phyloP scores from a whole-genome alignment of 1,140 invertebrate genomes.

The Tetranychus cinnabarinus region DNA sequence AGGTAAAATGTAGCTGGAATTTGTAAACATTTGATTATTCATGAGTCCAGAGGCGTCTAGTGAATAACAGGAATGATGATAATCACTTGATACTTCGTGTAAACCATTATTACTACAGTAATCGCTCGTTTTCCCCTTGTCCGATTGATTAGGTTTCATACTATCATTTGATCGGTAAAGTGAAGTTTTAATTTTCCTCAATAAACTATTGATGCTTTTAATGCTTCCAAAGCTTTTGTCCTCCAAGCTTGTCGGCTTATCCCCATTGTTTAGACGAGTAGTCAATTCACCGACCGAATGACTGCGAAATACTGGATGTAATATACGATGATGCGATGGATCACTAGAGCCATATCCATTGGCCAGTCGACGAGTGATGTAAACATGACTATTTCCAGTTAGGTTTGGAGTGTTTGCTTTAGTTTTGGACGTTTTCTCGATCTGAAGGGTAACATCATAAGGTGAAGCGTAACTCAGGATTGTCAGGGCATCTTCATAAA shows the following conservation, averaged over 20 bases:
- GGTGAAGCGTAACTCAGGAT: constrained; percentile 76
- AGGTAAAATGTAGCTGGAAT: neutral
- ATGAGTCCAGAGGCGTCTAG: neutral
- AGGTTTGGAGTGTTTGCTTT: neutral
- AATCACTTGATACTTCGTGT: neutral
- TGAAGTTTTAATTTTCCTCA: constrained; percentile 5
- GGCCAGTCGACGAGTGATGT: neutral
- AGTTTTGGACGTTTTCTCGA: constrained; percentile 24
- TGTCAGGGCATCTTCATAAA: constrained; percentile 64
- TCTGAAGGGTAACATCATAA: constrained; percentile 48
- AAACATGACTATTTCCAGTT: neutral
- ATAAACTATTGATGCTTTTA: constrained; percentile 11
- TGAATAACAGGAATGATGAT: neutral
- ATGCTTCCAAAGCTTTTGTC: neutral
- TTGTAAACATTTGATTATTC: neutral
- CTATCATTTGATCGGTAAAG: neutral
- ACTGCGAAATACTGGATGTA: constrained; percentile 38
- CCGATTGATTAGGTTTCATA: constrained; percentile 12
- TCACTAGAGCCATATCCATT: neutral
- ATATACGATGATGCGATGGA: neutral
- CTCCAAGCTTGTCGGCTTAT: neutral
- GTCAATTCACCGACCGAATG: constrained; percentile 36
- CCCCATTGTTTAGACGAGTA: constrained; percentile 11
- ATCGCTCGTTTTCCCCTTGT: constrained; percentile 23
- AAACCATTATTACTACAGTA: neutral